A percentile compares a stretch with the other conserved stretches of the same genome.
Conservation (phyloP, 2,797 vertebrate genomes). For the Zalophus californianus region DNA sequence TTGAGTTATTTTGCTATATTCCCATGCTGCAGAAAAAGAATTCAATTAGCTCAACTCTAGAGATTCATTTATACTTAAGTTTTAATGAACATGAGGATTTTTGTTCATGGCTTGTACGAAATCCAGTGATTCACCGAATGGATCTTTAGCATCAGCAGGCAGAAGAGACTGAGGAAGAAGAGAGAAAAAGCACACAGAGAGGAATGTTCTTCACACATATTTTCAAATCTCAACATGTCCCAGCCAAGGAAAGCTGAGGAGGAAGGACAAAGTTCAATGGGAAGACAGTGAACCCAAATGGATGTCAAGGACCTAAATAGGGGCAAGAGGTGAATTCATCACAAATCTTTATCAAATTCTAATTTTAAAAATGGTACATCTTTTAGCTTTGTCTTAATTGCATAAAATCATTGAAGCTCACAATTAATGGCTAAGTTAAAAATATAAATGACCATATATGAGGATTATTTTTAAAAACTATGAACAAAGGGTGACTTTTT, state of each 20-base stretch:
- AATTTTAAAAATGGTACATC: constrained; percentile 33
- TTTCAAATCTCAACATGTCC: constrained; percentile 45
- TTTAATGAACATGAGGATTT: constrained; percentile 28
- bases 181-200: not conserved
- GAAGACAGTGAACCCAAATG: not conserved
- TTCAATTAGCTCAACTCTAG: constrained; percentile 37
- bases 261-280: not conserved
- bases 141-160: not conserved
- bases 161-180: not conserved
- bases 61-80: constrained; percentile 36
- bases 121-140: constrained; percentile 13
- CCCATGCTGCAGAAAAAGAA: constrained; percentile 31
- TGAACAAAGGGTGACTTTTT: not conserved
- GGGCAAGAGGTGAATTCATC: not conserved
- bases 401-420: constrained; percentile 39
- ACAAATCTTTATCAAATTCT: constrained; percentile 37
- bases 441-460: constrained; percentile 5
- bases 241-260: constrained; percentile 1
- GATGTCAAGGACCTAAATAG: not conserved
- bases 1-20: constrained; percentile 24
- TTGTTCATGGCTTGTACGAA: constrained; percentile 40
- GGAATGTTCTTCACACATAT: not conserved
- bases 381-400: constrained; percentile 44
- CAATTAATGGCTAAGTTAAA: constrained; percentile 43
- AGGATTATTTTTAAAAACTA: constrained; percentile 44